Percentiles rank a stretch among this genome's conserved stretches.
Conservation (phyloP, 2,113 vertebrate species). For the Corythornis cristatus region DNA sequence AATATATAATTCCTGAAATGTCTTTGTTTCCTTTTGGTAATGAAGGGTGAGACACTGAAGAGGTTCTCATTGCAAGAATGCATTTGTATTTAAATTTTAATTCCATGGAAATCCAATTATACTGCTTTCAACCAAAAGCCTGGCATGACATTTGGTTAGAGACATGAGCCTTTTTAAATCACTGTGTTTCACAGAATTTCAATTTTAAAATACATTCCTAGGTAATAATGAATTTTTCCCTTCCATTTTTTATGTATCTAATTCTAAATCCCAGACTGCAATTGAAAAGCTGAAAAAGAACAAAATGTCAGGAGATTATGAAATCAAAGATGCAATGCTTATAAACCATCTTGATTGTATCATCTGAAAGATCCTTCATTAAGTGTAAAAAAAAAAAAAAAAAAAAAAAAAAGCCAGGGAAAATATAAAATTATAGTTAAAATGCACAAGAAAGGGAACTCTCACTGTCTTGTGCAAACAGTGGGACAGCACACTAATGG, state of each 20-base stretch:
- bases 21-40: neutral
- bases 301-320: neutral
- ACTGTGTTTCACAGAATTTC: neutral
- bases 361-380: neutral
- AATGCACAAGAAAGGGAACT: neutral
- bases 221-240: neutral
- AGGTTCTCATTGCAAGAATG: neutral
- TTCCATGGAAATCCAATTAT: constrained; percentile 7
- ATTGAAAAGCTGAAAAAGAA: neutral
- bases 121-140: neutral
- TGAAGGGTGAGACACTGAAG: neutral
- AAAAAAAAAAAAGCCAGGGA: neutral
- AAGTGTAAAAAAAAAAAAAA: neutral
- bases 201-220: neutral
- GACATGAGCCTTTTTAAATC: neutral
- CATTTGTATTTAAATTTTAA: neutral
- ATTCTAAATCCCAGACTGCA: neutral
- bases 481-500: neutral
- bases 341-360: neutral
- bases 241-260: neutral
- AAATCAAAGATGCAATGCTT: neutral
- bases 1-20: neutral
- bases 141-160: neutral
- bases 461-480: neutral
- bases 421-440: neutral